A percentile compares a stretch with the other conserved stretches of the same genome.
phyloP scores from a whole-genome alignment of 1,140 invertebrate genomes.

The Callitettix versicolor region DNA sequence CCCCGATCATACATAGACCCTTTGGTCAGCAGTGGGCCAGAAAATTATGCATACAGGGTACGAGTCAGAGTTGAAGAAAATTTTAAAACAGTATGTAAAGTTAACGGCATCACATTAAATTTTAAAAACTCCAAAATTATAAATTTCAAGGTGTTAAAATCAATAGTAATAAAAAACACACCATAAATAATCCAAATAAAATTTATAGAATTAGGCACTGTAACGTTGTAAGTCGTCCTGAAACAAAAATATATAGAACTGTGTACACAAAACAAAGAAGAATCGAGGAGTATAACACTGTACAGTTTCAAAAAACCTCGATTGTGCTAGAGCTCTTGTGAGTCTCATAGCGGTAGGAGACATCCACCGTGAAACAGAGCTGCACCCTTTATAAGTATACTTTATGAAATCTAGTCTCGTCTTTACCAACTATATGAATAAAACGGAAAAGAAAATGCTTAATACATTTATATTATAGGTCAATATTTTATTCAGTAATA shows the following conservation, averaged over 20 bases:
- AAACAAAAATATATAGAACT: not conserved
- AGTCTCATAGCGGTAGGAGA: too few relatives aligned
- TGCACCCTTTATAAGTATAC: too few relatives aligned
- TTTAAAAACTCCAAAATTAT: conserved; percentile 12
- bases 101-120: conserved; percentile 24
- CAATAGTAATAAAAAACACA: not conserved
- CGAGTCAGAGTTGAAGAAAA: not conserved
- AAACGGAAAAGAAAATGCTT: too few relatives aligned
- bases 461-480: too few relatives aligned
- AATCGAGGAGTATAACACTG: not conserved
- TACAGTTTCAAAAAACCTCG: not conserved
- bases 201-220: too few relatives aligned
- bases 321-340: too few relatives aligned
- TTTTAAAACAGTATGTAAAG: conserved; percentile 19
- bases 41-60: conserved; percentile 26
- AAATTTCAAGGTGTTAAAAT: conserved; percentile 24
- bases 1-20: conserved; percentile 23
- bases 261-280: not conserved
- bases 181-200: too few relatives aligned
- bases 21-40: conserved; percentile 28
- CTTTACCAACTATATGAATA: too few relatives aligned
- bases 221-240: too few relatives aligned
- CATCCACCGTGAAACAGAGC: too few relatives aligned
- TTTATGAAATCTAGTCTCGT: too few relatives aligned
- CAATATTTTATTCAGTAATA: too few relatives aligned